These are phyloP conservation scores for Rhincodon typus DNA, from an alignment of 2,797 vertebrate genomes.

Conservation along the genomic window DNA sequence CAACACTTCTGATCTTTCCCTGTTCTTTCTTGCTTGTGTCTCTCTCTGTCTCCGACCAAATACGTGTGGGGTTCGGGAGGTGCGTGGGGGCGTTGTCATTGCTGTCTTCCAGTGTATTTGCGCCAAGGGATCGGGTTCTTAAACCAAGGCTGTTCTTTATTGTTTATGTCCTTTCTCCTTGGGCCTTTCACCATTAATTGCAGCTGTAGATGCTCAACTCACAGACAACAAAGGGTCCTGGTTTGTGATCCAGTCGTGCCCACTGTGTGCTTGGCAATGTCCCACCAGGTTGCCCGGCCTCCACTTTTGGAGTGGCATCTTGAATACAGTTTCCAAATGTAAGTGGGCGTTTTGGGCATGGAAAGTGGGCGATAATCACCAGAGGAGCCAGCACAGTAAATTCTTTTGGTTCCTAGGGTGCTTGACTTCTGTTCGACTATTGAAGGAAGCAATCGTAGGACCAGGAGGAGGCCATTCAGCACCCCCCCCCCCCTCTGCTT, in stretches of 20 bases:
- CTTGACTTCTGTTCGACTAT: too few relatives aligned
- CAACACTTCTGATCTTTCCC: too few relatives aligned
- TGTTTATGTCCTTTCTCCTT: too few relatives aligned
- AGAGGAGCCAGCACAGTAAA: not conserved
- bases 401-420: too few relatives aligned
- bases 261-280: not conserved
- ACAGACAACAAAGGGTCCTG: not conserved
- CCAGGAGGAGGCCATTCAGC: too few relatives aligned
- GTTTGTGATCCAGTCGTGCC: not conserved
- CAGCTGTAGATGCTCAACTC: not conserved
- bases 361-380: not conserved
- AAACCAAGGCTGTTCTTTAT: too few relatives aligned
- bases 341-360: not conserved
- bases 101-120: not conserved
- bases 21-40: not conserved
- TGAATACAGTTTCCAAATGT: not conserved
- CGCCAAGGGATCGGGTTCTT: too few relatives aligned
- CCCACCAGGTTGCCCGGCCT: not conserved
- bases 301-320: not conserved
- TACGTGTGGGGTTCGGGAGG: too few relatives aligned
- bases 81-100: not conserved
- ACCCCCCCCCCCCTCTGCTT: too few relatives aligned
- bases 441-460: too few relatives aligned
- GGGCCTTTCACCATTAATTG: not conserved
- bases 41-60: not conserved